phyloP scores from a whole-genome alignment of 2,888 invertebrate genomes.

The Clanis bilineata region DNA sequence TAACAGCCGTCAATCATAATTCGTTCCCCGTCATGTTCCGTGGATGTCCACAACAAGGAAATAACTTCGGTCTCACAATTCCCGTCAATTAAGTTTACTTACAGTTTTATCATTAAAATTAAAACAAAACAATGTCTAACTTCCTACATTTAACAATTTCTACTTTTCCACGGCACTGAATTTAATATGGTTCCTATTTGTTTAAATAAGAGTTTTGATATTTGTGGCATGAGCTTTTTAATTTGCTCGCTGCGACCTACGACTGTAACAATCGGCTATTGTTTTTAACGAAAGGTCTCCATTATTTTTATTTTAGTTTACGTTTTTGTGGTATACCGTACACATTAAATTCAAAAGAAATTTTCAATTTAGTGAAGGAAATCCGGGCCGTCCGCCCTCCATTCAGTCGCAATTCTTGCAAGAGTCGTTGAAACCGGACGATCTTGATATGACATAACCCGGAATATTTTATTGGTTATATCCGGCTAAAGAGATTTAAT shows the following conservation, averaged over 20 bases:
- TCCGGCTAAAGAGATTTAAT: no score
- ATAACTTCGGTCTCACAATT: no score
- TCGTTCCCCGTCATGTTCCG: no score
- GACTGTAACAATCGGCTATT: neutral
- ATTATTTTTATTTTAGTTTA: constrained; percentile 1
- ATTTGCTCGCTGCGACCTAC: neutral
- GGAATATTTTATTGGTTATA: no score
- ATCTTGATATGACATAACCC: neutral
- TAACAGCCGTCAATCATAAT: no score
- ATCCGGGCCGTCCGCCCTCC: neutral
- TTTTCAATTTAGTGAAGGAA: neutral
- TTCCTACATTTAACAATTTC: no score
- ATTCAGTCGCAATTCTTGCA: neutral
- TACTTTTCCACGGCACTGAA: no score
- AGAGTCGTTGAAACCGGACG: neutral
- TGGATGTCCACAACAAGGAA: no score
- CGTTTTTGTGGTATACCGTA: neutral
- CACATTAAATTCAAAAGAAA: neutral
- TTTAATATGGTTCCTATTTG: neutral
- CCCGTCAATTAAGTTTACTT: no score
- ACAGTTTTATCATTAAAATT: no score
- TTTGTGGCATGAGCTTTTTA: neutral
- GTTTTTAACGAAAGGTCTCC: neutral
- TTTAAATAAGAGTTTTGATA: neutral
- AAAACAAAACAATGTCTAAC: no score